Percentiles rank a stretch among this genome's conserved stretches.
phyloP scores from a whole-genome alignment of 2,113 vertebrate genomes.

The Nannobrachium achirus region DNA sequence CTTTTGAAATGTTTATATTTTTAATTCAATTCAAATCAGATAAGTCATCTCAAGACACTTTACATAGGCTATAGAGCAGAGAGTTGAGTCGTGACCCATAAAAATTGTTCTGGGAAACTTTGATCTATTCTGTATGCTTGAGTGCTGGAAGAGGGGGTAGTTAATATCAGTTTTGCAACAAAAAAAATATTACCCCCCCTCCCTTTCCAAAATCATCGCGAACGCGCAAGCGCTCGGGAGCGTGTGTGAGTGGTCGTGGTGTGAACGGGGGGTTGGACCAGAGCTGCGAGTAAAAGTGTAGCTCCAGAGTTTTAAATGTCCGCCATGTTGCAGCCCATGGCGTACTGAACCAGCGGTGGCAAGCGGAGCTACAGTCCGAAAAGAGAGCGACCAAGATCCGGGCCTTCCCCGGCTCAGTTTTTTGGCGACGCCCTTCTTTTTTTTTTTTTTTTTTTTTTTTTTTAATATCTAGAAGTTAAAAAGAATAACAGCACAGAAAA shows the following conservation, averaged over 20 bases:
- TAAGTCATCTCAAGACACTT: too few relatives aligned
- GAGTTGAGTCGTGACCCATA: too few relatives aligned
- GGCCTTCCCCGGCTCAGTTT: slow-evolving; percentile 86
- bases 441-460: too few relatives aligned
- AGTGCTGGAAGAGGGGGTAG: slow-evolving; percentile 36
- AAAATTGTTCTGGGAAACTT: too few relatives aligned
- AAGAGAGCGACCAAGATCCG: slow-evolving; percentile 86
- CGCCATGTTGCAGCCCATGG: slow-evolving; percentile 99
- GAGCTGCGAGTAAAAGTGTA: slow-evolving; percentile 89
- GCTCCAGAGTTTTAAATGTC: slow-evolving; percentile 96
- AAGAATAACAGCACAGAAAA: slow-evolving; percentile 84
- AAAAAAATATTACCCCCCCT: slow-evolving; percentile 73
- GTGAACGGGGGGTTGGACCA: slow-evolving; percentile 85
- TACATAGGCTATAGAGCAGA: too few relatives aligned
- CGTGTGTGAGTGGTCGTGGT: slow-evolving; percentile 89
- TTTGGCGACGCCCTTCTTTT: slow-evolving; percentile 92
- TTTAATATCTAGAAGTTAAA: slow-evolving; percentile 77
- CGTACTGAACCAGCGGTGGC: slow-evolving; percentile 91
- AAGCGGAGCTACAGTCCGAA: slow-evolving; percentile 87
- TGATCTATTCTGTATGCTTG: too few relatives aligned
- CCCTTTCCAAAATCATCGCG: slow-evolving; percentile 61
- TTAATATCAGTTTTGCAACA: slow-evolving; percentile 31
- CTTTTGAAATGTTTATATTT: too few relatives aligned
- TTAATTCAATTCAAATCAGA: too few relatives aligned
- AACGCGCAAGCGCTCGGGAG: slow-evolving; percentile 91